Conservation (phyloP, 2,113 vertebrate species). For the Symphodus melops region DNA sequence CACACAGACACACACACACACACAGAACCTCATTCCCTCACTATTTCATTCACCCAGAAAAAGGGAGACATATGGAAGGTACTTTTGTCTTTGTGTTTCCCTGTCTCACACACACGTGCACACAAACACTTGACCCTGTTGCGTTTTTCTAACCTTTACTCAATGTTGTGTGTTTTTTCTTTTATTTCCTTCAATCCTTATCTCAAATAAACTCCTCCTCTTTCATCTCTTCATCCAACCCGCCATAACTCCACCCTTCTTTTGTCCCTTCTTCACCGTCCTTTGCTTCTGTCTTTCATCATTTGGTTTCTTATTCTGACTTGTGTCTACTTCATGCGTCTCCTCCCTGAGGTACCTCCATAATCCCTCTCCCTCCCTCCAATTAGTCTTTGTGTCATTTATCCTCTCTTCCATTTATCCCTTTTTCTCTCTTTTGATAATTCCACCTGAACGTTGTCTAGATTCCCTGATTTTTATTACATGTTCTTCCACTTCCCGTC, state of each 20-base stretch:
- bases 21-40: background rate
- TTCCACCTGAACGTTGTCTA: background rate
- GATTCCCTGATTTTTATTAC: constrained; percentile 22
- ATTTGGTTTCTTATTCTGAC: constrained; percentile 34
- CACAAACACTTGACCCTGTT: constrained; percentile 26
- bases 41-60: constrained; percentile 31
- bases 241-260: constrained; percentile 22
- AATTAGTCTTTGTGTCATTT: constrained; percentile 31
- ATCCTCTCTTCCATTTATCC: constrained; percentile 8
- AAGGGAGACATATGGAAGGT: constrained; percentile 5
- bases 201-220: constrained; percentile 46
- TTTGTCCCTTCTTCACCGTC: constrained; percentile 17
- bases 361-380: constrained; percentile 44
- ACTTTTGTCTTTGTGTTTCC: constrained; percentile 34
- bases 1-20: background rate
- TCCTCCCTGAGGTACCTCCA: constrained; percentile 3
- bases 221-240: constrained; percentile 33
- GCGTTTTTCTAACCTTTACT: constrained; percentile 62
- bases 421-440: background rate
- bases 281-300: constrained; percentile 35
- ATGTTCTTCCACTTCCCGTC: constrained; percentile 6
- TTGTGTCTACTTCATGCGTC: constrained; percentile 1
- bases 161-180: constrained; percentile 50
- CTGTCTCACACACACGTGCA: background rate
- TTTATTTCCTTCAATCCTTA: constrained; percentile 39